These are phyloP conservation scores for Geococcyx californianus DNA, from an alignment of 2,113 vertebrate species.

Conservation along the genomic window DNA sequence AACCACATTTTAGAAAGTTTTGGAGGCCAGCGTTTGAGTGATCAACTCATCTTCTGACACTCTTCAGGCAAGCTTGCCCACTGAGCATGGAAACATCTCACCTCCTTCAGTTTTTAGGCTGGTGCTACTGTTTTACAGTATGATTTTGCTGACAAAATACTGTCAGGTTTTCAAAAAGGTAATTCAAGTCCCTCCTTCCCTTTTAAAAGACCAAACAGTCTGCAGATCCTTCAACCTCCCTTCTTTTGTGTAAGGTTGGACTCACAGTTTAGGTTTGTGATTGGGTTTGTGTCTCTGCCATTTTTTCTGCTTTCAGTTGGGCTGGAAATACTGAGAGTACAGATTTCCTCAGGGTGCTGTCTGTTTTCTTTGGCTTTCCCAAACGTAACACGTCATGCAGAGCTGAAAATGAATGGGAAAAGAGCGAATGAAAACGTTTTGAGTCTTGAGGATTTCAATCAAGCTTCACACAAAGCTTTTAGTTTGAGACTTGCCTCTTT, in stretches of 20 bases:
- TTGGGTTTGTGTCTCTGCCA: neutral
- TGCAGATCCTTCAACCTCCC: neutral
- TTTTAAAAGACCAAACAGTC: neutral
- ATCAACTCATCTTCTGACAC: neutral
- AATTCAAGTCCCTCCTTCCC: neutral
- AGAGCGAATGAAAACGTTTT: neutral
- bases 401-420: neutral
- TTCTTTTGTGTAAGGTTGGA: neutral
- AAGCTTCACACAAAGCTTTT: neutral
- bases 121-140: neutral
- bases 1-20: neutral
- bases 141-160: neutral
- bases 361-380: neutral
- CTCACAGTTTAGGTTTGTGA: neutral
- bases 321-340: neutral
- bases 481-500: neutral
- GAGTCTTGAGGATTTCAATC: neutral
- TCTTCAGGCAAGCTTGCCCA: neutral
- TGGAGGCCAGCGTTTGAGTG: neutral
- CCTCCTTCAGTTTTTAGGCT: neutral
- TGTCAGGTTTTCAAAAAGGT: neutral
- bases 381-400: neutral
- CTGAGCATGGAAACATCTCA: neutral
- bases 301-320: neutral
- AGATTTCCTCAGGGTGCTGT: neutral